Percentiles rank a stretch among this genome's conserved stretches.
Conservation (phyloP, 2,113 vertebrate species). For the Crotophaga sulcirostris region DNA sequence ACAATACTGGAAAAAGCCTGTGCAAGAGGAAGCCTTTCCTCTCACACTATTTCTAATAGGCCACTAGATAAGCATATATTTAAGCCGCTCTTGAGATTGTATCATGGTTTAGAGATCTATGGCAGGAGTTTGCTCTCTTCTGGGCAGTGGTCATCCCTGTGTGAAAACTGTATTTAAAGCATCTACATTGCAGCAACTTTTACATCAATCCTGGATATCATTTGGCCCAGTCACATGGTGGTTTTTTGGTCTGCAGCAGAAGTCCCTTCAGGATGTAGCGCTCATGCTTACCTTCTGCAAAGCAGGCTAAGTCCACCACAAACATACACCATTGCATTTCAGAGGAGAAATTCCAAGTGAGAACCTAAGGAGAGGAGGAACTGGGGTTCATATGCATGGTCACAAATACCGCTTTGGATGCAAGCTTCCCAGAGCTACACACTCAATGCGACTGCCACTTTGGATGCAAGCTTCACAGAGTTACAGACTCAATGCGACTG, state of each 20-base stretch:
- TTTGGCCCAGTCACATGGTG: not conserved
- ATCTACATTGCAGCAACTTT: not conserved
- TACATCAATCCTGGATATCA: not conserved
- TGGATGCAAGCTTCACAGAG: not conserved
- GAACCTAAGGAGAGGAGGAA: not conserved
- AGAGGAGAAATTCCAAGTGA: not conserved
- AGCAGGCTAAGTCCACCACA: not conserved
- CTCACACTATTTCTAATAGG: not conserved
- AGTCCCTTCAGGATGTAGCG: not conserved
- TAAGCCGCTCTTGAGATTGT: not conserved
- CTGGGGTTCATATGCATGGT: not conserved
- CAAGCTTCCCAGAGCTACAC: not conserved
- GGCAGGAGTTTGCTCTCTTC: not conserved
- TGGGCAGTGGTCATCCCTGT: not conserved
- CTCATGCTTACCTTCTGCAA: not conserved
- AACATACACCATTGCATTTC: not conserved
- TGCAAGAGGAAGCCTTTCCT: not conserved
- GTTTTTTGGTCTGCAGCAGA: not conserved
- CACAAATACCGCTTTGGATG: not conserved
- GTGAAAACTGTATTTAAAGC: not conserved
- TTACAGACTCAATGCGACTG: not conserved
- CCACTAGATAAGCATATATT: not conserved
- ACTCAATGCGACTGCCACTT: accelerated
- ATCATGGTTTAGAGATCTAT: not conserved
- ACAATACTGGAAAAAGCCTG: not conserved